These are phyloP conservation scores for Anhinga rufa DNA, from an alignment of 2,113 vertebrate species.

Conservation along the genomic window DNA sequence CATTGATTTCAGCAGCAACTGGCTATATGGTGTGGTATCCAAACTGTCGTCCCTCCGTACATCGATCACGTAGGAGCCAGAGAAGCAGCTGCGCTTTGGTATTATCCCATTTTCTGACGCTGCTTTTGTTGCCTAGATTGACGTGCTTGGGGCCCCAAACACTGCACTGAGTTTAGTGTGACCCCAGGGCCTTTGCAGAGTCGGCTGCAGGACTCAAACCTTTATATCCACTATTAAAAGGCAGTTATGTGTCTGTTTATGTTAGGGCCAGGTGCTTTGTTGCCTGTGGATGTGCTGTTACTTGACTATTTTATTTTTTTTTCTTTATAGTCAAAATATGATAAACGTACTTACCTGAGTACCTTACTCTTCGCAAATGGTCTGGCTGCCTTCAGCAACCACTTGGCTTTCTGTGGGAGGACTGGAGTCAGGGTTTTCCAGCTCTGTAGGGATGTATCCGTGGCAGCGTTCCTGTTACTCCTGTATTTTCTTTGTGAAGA, in stretches of 20 bases:
- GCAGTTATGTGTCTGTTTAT: constrained; percentile 18
- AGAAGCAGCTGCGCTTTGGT: neutral
- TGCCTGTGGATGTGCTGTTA: neutral
- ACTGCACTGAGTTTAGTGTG: neutral
- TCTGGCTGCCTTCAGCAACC: neutral
- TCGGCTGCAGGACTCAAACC: neutral
- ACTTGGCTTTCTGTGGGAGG: neutral
- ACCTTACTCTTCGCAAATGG: neutral
- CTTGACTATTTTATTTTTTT: neutral
- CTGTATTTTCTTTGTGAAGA: neutral
- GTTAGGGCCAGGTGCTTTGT: constrained; percentile 4
- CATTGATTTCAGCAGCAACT: neutral
- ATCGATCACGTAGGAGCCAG: fast-evolving
- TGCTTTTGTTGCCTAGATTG: neutral
- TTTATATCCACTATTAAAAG: constrained; percentile 21
- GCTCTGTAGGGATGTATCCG: neutral
- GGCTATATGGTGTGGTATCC: neutral
- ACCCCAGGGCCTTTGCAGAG: neutral
- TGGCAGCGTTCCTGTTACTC: neutral
- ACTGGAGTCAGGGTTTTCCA: fast-evolving
- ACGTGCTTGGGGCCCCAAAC: fast-evolving
- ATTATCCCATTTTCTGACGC: neutral
- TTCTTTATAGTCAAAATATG: neutral
- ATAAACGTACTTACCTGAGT: neutral
- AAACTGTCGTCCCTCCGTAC: neutral